A percentile compares a stretch with the other conserved stretches of the same genome.
phyloP scores from a whole-genome alignment of 92 coral and sea anemone genomes.

The Muricea muricata region DNA sequence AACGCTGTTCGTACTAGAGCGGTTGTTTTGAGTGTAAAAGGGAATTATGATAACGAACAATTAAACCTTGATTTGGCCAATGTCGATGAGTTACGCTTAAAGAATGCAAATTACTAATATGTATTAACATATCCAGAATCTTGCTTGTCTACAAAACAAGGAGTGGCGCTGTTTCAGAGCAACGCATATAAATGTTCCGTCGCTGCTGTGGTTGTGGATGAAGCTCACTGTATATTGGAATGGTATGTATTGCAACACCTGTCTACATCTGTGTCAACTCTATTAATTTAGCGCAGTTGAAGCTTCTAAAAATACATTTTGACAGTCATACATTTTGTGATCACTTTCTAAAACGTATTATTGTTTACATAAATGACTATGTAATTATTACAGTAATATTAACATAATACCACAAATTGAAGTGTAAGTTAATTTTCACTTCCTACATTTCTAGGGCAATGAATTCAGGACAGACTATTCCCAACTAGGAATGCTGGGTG shows the following conservation, averaged over 20 bases:
- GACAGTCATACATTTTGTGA: too few species aligned
- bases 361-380: too few species aligned
- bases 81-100: neutral
- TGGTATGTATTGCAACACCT: neutral
- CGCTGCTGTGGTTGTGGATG: neutral
- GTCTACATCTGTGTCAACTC: too few species aligned
- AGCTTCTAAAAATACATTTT: too few species aligned
- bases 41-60: neutral
- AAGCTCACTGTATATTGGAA: neutral
- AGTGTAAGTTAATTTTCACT: too few species aligned
- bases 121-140: neutral
- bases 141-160: neutral
- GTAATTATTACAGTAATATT: too few species aligned
- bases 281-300: too few species aligned
- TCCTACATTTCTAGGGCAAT: too few species aligned
- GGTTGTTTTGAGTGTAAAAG: neutral
- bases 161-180: neutral
- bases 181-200: neutral
- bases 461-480: too few species aligned
- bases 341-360: constrained; percentile 45
- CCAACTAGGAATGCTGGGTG: too few species aligned
- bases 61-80: neutral
- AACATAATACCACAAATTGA: too few species aligned
- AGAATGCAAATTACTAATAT: neutral
- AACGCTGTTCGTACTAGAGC: neutral